Conservation (phyloP, 2,888 invertebrate species). For the Heliothis peltigera region DNA sequence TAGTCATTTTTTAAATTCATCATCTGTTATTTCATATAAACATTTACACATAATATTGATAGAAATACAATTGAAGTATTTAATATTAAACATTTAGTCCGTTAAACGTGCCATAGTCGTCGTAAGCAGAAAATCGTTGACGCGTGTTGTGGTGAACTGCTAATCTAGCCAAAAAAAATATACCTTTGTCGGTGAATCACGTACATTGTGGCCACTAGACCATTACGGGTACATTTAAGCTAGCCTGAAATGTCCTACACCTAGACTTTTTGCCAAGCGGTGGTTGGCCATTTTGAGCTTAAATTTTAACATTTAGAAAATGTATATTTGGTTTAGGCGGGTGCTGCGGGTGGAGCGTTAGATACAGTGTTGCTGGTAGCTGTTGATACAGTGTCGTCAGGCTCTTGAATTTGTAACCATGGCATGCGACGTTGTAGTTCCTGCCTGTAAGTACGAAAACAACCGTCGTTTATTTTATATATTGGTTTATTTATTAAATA, state of each 20-base stretch:
- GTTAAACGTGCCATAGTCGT: conserved; percentile 60
- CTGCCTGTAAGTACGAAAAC: conserved; percentile 85
- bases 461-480: not conserved
- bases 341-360: conserved; percentile 74
- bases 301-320: not conserved
- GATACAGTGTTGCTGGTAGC: conserved; percentile 86
- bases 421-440: conserved; percentile 95
- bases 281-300: conserved; percentile 56
- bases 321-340: conserved; percentile 65
- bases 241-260: not conserved
- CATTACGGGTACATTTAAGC: not conserved
- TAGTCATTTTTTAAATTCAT: conserved; percentile 20
- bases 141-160: not conserved
- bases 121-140: conserved; percentile 6
- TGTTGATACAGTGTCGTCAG: conserved; percentile 90
- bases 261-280: conserved; percentile 10
- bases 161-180: conserved; percentile 1
- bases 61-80: conserved; percentile 22
- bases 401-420: conserved; percentile 93
- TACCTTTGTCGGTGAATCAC: not conserved
- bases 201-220: not conserved
- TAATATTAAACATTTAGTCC: conserved; percentile 54
- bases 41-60: conserved; percentile 17
- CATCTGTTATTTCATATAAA: conserved; percentile 44
- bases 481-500: too few species aligned